These are phyloP conservation scores for Octopus sinensis DNA, from an alignment of 1,140 invertebrate genomes.

Conservation along the genomic window DNA sequence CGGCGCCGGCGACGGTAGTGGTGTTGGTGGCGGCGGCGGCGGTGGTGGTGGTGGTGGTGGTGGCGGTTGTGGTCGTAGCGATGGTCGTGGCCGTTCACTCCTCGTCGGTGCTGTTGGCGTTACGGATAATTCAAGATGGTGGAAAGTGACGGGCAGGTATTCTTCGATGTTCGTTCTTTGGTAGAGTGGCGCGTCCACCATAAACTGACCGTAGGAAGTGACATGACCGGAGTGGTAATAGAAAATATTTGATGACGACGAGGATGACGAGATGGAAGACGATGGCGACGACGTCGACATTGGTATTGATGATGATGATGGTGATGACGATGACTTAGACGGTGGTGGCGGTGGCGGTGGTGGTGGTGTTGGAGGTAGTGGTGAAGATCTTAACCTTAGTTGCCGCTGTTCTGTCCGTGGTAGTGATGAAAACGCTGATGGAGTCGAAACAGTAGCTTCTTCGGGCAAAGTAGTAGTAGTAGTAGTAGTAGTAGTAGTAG, in stretches of 20 bases:
- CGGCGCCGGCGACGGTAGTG: no score
- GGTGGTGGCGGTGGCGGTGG: no score
- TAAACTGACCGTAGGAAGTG: neutral
- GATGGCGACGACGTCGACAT: neutral
- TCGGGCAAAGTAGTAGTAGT: slow-evolving; percentile 22
- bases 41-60: no score
- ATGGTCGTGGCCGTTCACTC: no score
- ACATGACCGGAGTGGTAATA: neutral
- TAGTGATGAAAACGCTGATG: neutral
- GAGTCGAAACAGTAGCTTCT: slow-evolving; percentile 19
- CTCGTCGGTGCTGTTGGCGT: no score
- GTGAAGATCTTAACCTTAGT: neutral
- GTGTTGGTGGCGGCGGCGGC: no score
- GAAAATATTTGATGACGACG: neutral
- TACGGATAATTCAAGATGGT: neutral
- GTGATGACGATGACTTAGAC: neutral
- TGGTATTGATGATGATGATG: slow-evolving; percentile 10
- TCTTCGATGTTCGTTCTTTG: neutral
- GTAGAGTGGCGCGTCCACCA: neutral
- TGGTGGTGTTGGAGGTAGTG: neutral
- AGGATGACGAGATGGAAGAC: neutral
- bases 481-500: slow-evolving; percentile 25
- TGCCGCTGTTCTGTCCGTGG: neutral
- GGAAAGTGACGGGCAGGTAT: no score
- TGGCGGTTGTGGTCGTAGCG: no score